Evolutionary conservation across 2,888 invertebrate species (phyloP).

Genomic region (Globia sparganii): DNA sequence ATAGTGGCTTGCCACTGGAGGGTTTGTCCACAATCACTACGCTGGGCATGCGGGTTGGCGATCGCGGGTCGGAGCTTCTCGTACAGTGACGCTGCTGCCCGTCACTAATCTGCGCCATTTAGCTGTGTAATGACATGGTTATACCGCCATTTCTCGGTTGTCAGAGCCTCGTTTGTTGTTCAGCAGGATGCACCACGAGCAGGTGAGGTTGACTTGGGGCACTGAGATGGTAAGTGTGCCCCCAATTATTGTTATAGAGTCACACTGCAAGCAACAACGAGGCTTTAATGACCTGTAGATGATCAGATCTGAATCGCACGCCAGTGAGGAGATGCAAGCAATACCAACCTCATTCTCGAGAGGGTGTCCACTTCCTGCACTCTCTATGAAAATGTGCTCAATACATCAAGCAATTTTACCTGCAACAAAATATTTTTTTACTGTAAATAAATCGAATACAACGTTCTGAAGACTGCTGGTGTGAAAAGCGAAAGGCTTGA

Average conservation of each 20-base stretch:
- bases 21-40: too few relatives aligned
- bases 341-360: background rate
- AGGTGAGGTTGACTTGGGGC: too few relatives aligned
- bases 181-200: too few relatives aligned
- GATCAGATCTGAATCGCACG: background rate
- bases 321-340: background rate
- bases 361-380: background rate
- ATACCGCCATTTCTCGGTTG: too few relatives aligned
- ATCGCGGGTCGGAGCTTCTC: too few relatives aligned
- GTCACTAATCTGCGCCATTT: too few relatives aligned
- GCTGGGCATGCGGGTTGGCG: too few relatives aligned
- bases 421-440: constrained; percentile 7
- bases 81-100: too few relatives aligned
- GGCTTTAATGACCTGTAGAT: background rate
- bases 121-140: too few relatives aligned
- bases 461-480: background rate
- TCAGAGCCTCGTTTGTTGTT: too few relatives aligned
- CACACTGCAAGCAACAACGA: background rate
- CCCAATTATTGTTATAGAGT: background rate
- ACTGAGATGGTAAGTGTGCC: too few relatives aligned
- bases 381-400: background rate
- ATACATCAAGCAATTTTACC: constrained; percentile 8
- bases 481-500: background rate
- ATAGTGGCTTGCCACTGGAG: too few relatives aligned
- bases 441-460: background rate